phyloP scores from a whole-genome alignment of 2,113 vertebrate species.

The Platycercus adscitus region DNA sequence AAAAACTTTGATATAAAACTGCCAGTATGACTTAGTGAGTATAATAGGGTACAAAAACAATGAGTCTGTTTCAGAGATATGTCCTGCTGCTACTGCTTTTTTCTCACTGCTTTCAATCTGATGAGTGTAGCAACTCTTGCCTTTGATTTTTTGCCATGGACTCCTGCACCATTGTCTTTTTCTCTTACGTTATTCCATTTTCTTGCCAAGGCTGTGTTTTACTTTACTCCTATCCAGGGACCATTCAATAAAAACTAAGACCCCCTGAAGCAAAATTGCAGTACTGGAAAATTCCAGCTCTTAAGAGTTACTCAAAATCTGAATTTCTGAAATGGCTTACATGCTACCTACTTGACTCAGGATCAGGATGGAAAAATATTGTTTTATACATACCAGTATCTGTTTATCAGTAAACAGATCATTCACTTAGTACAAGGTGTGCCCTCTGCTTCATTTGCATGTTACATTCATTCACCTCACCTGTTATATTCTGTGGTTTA shows the following conservation, averaged over 20 bases:
- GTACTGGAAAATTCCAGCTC: slow-evolving; percentile 38
- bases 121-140: slow-evolving; percentile 27
- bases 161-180: slow-evolving; percentile 16
- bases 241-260: slow-evolving; percentile 43
- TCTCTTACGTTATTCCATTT: slow-evolving; percentile 8
- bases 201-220: slow-evolving; percentile 29
- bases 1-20: slow-evolving; percentile 62
- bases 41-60: slow-evolving; percentile 60
- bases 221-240: slow-evolving; percentile 6
- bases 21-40: slow-evolving; percentile 63
- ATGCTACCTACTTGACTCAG: background rate
- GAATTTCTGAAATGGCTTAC: background rate
- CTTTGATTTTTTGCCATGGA: slow-evolving; percentile 38
- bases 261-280: slow-evolving; percentile 32
- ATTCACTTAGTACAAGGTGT: background rate
- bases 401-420: background rate
- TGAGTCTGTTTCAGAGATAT: slow-evolving; percentile 53
- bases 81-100: slow-evolving; percentile 15
- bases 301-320: background rate
- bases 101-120: slow-evolving; percentile 8
- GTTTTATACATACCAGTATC: background rate
- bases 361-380: background rate
- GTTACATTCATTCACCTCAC: background rate
- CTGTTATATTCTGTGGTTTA: background rate
- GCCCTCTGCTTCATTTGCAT: background rate